Evolutionary conservation across 2,888 invertebrate species (phyloP).

Genomic region (Yponomeuta malinellus): DNA sequence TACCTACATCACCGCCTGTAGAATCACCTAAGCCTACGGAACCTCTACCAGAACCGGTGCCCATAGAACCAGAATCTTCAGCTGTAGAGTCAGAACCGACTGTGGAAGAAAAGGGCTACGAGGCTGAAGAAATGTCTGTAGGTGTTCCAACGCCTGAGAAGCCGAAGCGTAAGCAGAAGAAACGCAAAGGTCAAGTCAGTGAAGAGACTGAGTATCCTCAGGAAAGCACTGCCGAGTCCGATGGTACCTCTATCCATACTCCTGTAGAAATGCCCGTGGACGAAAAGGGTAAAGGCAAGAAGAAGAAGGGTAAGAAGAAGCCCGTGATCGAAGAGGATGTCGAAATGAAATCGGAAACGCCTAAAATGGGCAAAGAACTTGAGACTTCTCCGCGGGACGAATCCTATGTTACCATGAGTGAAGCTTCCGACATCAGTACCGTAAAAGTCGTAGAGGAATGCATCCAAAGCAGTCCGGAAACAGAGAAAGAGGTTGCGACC

Average conservation of each 20-base stretch:
- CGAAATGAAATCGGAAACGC: slow-evolving; percentile 52
- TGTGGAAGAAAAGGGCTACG: slow-evolving; percentile 81
- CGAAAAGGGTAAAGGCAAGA: slow-evolving; percentile 43
- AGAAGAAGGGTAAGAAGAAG: slow-evolving; percentile 72
- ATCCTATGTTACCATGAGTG: slow-evolving; percentile 76
- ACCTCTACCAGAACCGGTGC: slow-evolving; percentile 32
- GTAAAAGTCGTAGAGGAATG: slow-evolving; percentile 82
- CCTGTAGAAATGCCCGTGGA: slow-evolving; percentile 36
- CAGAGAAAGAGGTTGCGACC: slow-evolving; percentile 63
- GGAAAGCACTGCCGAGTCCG: slow-evolving; percentile 53
- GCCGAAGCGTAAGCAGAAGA: slow-evolving; percentile 70
- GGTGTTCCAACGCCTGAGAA: slow-evolving; percentile 40
- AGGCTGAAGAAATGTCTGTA: slow-evolving; percentile 80
- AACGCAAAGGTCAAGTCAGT: slow-evolving; percentile 50
- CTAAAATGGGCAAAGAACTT: slow-evolving; percentile 65
- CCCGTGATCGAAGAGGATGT: slow-evolving; percentile 33
- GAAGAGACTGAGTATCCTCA: slow-evolving; percentile 62
- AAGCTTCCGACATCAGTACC: slow-evolving; percentile 73
- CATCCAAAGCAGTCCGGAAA: slow-evolving; percentile 70
- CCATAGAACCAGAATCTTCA: slow-evolving; percentile 55
- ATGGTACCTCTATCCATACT: slow-evolving; percentile 46
- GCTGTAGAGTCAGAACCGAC: slow-evolving; percentile 55
- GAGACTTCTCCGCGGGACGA: slow-evolving; percentile 74
- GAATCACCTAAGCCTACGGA: slow-evolving; percentile 61
- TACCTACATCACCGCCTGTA: slow-evolving; percentile 63